Percentiles rank a stretch among this genome's conserved stretches.
Conservation (phyloP, 2,888 invertebrate species). For the Resseliella maxima region DNA sequence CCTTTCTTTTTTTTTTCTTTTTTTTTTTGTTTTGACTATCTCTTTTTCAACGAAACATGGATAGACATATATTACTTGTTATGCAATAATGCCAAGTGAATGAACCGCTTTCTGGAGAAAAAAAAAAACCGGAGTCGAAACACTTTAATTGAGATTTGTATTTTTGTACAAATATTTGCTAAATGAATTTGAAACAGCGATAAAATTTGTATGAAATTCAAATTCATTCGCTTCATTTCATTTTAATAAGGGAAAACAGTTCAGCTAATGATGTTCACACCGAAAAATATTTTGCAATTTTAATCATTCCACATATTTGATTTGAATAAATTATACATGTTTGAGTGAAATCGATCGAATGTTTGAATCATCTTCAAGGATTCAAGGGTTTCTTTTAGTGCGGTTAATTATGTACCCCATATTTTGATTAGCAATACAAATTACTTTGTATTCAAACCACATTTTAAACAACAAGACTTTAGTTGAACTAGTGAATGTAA, state of each 20-base stretch:
- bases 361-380: background rate
- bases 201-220: background rate
- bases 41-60: no score
- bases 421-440: background rate
- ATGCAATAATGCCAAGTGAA: background rate
- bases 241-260: background rate
- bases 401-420: background rate
- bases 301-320: background rate
- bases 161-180: slow-evolving; percentile 29
- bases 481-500: no score
- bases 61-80: no score
- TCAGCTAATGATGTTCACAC: background rate
- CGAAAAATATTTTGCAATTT: background rate
- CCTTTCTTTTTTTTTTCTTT: background rate
- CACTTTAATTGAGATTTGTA: background rate
- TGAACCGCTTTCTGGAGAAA: no score
- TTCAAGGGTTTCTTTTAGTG: background rate
- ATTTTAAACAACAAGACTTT: no score
- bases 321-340: background rate
- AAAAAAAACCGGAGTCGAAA: background rate
- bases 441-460: no score
- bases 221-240: background rate
- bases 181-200: slow-evolving; percentile 16
- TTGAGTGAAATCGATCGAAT: slow-evolving; percentile 13
- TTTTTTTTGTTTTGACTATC: background rate